Base-by-base conservation (phyloP, 1,140 invertebrate species). In the Coelopa frigida region DNA sequence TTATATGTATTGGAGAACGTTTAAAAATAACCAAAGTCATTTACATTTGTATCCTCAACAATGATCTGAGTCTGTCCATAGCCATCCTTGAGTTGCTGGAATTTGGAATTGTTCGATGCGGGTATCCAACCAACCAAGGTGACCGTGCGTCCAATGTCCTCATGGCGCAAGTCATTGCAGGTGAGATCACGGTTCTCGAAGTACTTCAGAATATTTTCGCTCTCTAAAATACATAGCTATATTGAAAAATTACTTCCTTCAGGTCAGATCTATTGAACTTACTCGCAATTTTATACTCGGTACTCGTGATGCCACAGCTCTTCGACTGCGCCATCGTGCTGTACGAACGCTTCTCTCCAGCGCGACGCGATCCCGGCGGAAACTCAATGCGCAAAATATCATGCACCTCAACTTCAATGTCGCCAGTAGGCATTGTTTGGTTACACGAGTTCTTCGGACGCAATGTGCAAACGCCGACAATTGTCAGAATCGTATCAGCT, bases 101-200 rank as follows among this genome's bases (percentile, higher is more conserved):
- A 89, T 56, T 78, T 77, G n/a, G 68, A 64, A 54, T 80, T 69
- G 54, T 58, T 62, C 5, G 78, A 71, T 59, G 72, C 81, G 42
- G 86, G 78, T 22, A 89, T 54, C 87, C 88, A 92, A 1, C 89
- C 89, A 61, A 76, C 82, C 1, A 92, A 53, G 5, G 65, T 72
- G 0, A 91, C 84, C 36, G 70, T 60, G 58, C 80, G 59, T 23
- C 81, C 82, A 15, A 78, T 71, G 73, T 87, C 62, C 18, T 70
- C 52, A n/a, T 52, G 50, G 8, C 69, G 70, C 14, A 90, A 59
- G 56, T 85, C 78, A 20, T 84, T 87, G 72, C 87, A 90, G 1
- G 81, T 84, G 53, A 87, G 78, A 40, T 76, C 79, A 40, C 87
- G 72, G 24, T 69, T 70, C 21, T 72, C 68, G 61, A 77, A 80